Base-by-base conservation (phyloP, 2,888 invertebrate species). In the Tetranychus piercei region DNA sequence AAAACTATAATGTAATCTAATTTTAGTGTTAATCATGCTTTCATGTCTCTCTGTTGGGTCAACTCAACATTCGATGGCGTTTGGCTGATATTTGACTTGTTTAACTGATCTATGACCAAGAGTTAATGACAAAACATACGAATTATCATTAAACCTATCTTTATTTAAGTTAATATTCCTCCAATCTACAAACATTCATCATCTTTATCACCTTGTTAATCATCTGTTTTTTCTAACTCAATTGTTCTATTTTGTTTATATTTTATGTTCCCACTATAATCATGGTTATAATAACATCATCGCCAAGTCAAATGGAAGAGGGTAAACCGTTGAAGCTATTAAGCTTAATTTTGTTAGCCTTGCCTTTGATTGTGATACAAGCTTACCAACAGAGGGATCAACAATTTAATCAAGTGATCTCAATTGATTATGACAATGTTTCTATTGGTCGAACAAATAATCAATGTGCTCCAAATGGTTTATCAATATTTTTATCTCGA, bases 401-500 rank as follows among this genome's bases (percentile, higher is more conserved):
- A 6, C 55, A 55, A 6, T 55, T 55, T 55, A 55, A 55, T 55
- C 34, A 34, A 34, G 34, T 34, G 34, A 34, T 34, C 34, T 15
- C 55, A 55, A 55, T 15, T 15, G 11, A 55, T 15, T 55, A 9
- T 15, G 55, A 55, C 15, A 55, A 55, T 55, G 55, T 55, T 55
- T 55, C 55, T 15, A 15, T 55, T 55, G 15, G 2, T 55, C 55
- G 55, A 15, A 55, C 55, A 6, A 9, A 55, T 15, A 9, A 55
- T 15, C 11, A 55, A 67, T 22, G 18, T 7, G n/a, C 6, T n/a
- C 6, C 69, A 20, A 11, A 77, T 44, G 20, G 44, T 6, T 73
- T 55, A 64, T 18, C 77, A 64, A 79, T 80, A 73, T 80, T 80
- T 72, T 75, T 78, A 69, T 77, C 78, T 74, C 75, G 77, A 72